These are phyloP conservation scores for Arctia plantaginis DNA, from an alignment of 2,888 invertebrate species.

Conservation along the genomic window DNA sequence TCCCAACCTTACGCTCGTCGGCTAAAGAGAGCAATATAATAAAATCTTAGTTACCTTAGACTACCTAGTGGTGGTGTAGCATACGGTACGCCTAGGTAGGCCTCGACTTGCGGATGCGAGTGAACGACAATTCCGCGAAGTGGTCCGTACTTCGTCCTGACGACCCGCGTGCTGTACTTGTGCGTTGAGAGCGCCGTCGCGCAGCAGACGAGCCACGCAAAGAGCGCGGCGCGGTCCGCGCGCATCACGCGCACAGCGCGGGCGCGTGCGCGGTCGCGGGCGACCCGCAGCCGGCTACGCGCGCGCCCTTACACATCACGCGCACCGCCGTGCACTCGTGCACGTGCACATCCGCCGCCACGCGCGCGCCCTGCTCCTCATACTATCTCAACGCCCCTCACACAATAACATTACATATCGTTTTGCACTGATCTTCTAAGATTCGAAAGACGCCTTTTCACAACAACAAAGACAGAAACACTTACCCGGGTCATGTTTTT, in stretches of 20 bases:
- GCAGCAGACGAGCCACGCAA: constrained; percentile 86
- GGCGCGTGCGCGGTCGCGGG: constrained; percentile 68
- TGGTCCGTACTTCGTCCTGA: constrained; percentile 96
- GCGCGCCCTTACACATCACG: constrained; percentile 73
- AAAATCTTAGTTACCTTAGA: constrained; percentile 88
- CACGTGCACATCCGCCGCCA: constrained; percentile 58
- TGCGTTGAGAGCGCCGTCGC: constrained; percentile 87
- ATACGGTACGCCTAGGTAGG: constrained; percentile 97
- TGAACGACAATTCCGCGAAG: constrained; percentile 94
- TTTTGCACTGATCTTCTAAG: constrained; percentile 31
- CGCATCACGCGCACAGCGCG: constrained; percentile 80
- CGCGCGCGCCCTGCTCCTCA: constrained; percentile 69
- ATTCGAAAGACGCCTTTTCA: constrained; percentile 29
- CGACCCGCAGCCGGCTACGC: constrained; percentile 68
- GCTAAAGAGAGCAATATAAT: neutral
- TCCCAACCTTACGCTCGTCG: neutral
- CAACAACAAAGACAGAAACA: constrained; percentile 36
- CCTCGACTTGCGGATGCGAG: constrained; percentile 94
- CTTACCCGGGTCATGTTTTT: constrained; percentile 78
- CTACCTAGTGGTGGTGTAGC: constrained; percentile 96
- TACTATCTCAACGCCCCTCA: constrained; percentile 69
- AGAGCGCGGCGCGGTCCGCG: constrained; percentile 84
- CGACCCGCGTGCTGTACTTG: constrained; percentile 93
- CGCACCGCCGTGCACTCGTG: constrained; percentile 63
- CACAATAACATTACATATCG: constrained; percentile 66